Conservation (phyloP, 2,113 vertebrate species). For the Lampris megalopsis region DNA sequence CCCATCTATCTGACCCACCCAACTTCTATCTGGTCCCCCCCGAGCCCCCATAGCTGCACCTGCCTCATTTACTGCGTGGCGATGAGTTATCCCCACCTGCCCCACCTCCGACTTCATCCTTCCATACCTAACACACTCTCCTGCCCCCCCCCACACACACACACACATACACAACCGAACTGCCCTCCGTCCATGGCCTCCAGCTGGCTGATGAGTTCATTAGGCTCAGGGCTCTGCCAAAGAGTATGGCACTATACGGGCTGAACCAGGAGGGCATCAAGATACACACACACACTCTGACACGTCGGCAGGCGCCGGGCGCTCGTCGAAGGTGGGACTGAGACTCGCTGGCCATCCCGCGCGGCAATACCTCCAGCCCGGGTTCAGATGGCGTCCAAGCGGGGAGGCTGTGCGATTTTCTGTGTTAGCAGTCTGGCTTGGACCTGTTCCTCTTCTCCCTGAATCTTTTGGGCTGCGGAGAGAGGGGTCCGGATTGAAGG, state of each 20-base stretch:
- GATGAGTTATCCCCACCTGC: slow-evolving; percentile 35
- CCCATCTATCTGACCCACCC: slow-evolving; percentile 30
- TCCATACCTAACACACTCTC: slow-evolving; percentile 13
- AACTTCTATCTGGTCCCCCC: slow-evolving; percentile 17
- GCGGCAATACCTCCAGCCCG: slow-evolving; percentile 55
- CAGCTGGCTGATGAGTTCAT: slow-evolving; percentile 86
- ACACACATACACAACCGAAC: slow-evolving; percentile 7
- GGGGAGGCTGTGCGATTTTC: slow-evolving; percentile 59
- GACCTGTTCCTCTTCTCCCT: slow-evolving; percentile 47
- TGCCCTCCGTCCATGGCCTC: slow-evolving; percentile 73
- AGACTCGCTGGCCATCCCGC: slow-evolving; percentile 69
- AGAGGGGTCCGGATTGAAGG: slow-evolving; percentile 28
- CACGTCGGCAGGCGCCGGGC: slow-evolving; percentile 63
- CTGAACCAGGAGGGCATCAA: slow-evolving; percentile 71
- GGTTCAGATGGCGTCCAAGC: slow-evolving; percentile 32
- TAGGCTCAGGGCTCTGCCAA: slow-evolving; percentile 80
- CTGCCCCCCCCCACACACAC: slow-evolving; percentile 32
- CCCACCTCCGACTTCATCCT: slow-evolving; percentile 39
- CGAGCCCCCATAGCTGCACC: slow-evolving; percentile 56
- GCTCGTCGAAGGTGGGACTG: slow-evolving; percentile 73
- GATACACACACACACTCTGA: slow-evolving; percentile 34
- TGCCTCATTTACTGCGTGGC: slow-evolving; percentile 59
- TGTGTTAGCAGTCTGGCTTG: slow-evolving; percentile 76
- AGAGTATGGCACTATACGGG: slow-evolving; percentile 64
- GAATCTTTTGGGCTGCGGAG: slow-evolving; percentile 61